These are phyloP conservation scores for Protodeltote pygarga DNA, from an alignment of 2,888 invertebrate species.

Conservation along the genomic window DNA sequence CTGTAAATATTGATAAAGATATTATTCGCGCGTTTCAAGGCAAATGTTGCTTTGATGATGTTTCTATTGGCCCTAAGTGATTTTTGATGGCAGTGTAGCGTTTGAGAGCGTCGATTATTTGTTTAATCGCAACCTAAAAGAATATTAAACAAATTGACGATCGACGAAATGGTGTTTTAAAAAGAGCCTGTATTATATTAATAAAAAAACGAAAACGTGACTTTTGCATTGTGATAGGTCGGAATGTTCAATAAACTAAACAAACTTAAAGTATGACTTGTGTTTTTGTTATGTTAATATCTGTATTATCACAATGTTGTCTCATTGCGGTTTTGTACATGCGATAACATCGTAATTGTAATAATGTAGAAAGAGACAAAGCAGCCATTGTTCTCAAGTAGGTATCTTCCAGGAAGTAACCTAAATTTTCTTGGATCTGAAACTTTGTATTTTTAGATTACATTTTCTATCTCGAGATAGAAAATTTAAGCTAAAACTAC, in stretches of 20 bases:
- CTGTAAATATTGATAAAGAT: conserved; percentile 70
- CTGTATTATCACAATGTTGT: conserved; percentile 28
- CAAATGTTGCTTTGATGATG: conserved; percentile 63
- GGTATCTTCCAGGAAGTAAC: too few species aligned
- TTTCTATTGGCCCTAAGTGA: conserved; percentile 71
- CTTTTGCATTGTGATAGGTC: too few species aligned
- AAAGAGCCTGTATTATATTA: not conserved
- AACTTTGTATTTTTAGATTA: too few species aligned
- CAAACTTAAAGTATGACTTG: conserved; percentile 35
- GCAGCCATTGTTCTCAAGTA: too few species aligned
- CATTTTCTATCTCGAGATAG: too few species aligned
- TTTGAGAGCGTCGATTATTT: conserved; percentile 49
- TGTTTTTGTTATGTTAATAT: conserved; percentile 50
- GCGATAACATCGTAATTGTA: conserved; percentile 21
- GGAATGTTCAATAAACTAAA: too few species aligned
- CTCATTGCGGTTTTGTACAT: conserved; percentile 2
- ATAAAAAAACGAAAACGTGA: too few species aligned
- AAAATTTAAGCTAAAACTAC: too few species aligned
- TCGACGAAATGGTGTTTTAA: not conserved
- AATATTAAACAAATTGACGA: conserved; percentile 23
- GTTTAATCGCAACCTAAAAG: conserved; percentile 23
- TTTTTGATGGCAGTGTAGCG: conserved; percentile 70
- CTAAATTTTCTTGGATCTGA: too few species aligned
- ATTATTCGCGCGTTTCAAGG: conserved; percentile 55
- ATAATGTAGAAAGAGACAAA: too few species aligned